A percentile compares a stretch with the other conserved stretches of the same genome.
Evolutionary conservation across 1,140 invertebrate genomes (phyloP).

Genomic region (Drosophila bocki): DNA sequence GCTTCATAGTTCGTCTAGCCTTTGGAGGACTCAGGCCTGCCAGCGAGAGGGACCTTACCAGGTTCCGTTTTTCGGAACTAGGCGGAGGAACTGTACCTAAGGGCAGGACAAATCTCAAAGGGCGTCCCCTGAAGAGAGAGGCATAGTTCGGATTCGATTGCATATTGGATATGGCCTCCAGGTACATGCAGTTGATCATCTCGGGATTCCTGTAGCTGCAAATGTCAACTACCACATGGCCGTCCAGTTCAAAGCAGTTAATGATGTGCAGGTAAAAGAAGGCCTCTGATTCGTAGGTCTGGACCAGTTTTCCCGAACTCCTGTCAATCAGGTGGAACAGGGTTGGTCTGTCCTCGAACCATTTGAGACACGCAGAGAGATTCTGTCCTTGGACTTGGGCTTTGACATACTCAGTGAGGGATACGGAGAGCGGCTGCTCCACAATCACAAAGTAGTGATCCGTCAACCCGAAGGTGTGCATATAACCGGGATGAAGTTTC

Average conservation of each 20-base stretch:
- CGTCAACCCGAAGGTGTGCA: slow-evolving; percentile 95
- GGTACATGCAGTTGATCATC: slow-evolving; percentile 94
- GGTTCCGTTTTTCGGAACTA: slow-evolving; percentile 12
- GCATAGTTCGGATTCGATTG: slow-evolving; percentile 93
- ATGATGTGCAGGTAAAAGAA: slow-evolving; percentile 96
- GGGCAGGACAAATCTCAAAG: slow-evolving; percentile 90
- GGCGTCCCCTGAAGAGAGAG: slow-evolving; percentile 91
- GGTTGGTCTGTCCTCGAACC: slow-evolving; percentile 91
- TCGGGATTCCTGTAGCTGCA: slow-evolving; percentile 93
- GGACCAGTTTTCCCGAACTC: slow-evolving; percentile 87
- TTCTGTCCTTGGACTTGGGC: slow-evolving; percentile 88
- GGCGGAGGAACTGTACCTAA: slow-evolving; percentile 34
- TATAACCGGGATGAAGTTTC: slow-evolving; percentile 92
- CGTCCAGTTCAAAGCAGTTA: slow-evolving; percentile 92
- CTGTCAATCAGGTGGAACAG: slow-evolving; percentile 90
- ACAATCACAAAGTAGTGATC: slow-evolving; percentile 93
- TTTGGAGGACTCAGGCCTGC: slow-evolving; percentile 47
- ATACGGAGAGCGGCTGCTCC: slow-evolving; percentile 93
- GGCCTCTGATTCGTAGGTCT: slow-evolving; percentile 89
- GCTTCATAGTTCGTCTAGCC: slow-evolving; percentile 49
- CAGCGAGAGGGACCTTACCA: slow-evolving; percentile 75
- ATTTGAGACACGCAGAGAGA: slow-evolving; percentile 88
- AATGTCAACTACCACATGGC: slow-evolving; percentile 91
- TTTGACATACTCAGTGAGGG: slow-evolving; percentile 87
- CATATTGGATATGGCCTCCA: slow-evolving; percentile 92